Conservation (phyloP, 1,140 invertebrate species). For the Ylistrum balloti region DNA sequence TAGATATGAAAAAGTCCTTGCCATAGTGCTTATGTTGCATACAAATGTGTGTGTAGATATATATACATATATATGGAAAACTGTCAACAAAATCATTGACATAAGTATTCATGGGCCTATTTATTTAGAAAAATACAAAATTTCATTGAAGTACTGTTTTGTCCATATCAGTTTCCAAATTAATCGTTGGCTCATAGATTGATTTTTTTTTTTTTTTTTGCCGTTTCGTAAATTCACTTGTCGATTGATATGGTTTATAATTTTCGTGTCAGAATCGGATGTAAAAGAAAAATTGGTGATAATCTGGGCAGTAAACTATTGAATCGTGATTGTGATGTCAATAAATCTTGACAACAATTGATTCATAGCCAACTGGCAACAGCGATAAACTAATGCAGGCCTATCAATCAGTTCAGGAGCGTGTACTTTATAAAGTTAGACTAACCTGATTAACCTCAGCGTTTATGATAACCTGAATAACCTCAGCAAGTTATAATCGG, state of each 20-base stretch:
- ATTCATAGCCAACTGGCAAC: constrained; percentile 3
- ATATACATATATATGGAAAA: too few species aligned
- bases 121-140: too few species aligned
- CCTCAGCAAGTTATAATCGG: too few species aligned
- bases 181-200: neutral
- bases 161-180: neutral
- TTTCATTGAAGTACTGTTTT: too few species aligned
- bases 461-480: too few species aligned
- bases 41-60: too few species aligned
- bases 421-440: neutral
- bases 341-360: constrained; percentile 1
- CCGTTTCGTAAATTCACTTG: neutral
- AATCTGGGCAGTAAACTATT: neutral
- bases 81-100: too few species aligned
- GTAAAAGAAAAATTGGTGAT: neutral
- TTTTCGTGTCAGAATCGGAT: constrained; percentile 12
- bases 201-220: too few species aligned
- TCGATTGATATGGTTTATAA: neutral
- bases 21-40: too few species aligned
- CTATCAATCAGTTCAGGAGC: neutral
- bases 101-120: too few species aligned
- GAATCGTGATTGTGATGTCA: neutral
- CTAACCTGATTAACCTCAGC: neutral
- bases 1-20: too few species aligned
- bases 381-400: neutral